phyloP scores from a whole-genome alignment of 2,888 invertebrate genomes.

The Mythimna impura region DNA sequence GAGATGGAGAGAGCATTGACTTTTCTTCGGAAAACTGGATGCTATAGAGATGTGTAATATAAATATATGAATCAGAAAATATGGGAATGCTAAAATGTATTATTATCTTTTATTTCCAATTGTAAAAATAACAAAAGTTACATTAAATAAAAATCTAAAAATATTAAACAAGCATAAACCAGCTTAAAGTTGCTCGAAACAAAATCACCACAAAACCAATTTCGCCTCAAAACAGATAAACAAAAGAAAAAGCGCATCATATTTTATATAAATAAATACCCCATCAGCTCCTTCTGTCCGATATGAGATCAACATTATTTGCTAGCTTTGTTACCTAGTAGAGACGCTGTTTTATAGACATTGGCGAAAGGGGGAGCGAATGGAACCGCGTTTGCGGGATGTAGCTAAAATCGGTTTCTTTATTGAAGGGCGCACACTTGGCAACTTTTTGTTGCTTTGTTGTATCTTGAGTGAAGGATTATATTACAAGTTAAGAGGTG shows the following conservation, averaged over 20 bases:
- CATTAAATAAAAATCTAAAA: background rate
- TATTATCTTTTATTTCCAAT: no score
- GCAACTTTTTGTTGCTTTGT: constrained; percentile 22
- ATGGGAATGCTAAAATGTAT: no score
- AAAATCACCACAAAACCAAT: constrained; percentile 18
- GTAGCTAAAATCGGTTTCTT: constrained; percentile 61
- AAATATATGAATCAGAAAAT: no score
- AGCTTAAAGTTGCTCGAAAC: constrained; percentile 8
- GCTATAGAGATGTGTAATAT: background rate
- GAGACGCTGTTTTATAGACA: constrained; percentile 80
- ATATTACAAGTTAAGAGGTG: background rate
- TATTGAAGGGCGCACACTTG: constrained; percentile 42
- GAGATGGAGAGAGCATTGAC: background rate
- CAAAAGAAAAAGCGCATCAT: constrained; percentile 51
- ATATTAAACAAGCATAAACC: background rate
- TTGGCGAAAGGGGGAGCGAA: constrained; percentile 76
- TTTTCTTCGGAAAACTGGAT: background rate
- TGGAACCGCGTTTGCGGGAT: constrained; percentile 75
- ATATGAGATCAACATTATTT: constrained; percentile 75
- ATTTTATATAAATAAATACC: constrained; percentile 68
- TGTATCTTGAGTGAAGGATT: background rate
- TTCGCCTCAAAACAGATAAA: constrained; percentile 36
- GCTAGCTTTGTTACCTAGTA: constrained; percentile 73
- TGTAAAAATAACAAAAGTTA: no score
- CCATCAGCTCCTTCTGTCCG: constrained; percentile 67